Conservation (phyloP, 2,888 invertebrate species). For the Drosophila trichaetosa region DNA sequence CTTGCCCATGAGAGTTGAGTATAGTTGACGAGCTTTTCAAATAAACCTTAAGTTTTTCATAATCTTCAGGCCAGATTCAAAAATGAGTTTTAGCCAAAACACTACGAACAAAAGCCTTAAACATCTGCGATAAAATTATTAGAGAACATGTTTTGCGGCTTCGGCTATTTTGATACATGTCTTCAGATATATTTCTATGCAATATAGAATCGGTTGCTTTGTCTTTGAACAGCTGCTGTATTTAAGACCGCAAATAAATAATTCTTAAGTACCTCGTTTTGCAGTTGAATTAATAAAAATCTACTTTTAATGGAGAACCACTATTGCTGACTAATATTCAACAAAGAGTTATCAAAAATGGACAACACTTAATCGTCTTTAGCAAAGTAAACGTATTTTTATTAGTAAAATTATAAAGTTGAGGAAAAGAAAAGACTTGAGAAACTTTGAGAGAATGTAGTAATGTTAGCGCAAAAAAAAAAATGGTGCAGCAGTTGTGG, state of each 20-base stretch:
- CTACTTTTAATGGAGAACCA: not conserved
- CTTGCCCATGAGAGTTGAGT: not conserved
- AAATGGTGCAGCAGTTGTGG: slow-evolving; percentile 15
- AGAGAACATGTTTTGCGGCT: not conserved
- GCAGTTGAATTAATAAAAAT: not conserved
- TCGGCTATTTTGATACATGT: not conserved
- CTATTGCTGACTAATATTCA: not conserved
- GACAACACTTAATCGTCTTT: not conserved
- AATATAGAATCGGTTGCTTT: not conserved
- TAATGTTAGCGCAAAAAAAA: slow-evolving; percentile 24
- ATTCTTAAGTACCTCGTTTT: not conserved
- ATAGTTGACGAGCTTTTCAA: not conserved
- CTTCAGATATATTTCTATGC: not conserved
- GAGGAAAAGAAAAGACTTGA: slow-evolving; percentile 15
- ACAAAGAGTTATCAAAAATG: not conserved
- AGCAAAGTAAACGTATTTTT: slow-evolving; percentile 54
- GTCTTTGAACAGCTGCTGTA: not conserved
- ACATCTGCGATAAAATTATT: not conserved
- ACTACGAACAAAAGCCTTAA: not conserved
- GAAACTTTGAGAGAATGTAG: slow-evolving; percentile 37
- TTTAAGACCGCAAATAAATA: not conserved
- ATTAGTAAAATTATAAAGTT: slow-evolving; percentile 40
- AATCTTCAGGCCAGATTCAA: not conserved
- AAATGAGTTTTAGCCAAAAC: not conserved
- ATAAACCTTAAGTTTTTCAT: not conserved